Conservation (phyloP, 92 coral and sea anemone genomes). For the Bergia puertoricense region DNA sequence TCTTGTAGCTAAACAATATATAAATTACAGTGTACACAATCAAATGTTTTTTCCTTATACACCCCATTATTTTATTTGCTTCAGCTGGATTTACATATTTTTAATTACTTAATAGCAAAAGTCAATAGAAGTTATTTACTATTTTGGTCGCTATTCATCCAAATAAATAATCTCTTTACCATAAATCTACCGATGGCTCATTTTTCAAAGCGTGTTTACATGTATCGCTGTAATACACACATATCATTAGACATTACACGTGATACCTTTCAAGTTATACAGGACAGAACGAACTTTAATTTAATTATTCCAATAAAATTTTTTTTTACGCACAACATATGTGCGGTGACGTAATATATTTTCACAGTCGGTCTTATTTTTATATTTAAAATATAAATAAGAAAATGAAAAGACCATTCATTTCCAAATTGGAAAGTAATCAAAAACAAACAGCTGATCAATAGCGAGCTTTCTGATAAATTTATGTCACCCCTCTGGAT, state of each 20-base stretch:
- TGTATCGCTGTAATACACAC: neutral
- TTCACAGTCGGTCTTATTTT: neutral
- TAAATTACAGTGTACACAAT: neutral
- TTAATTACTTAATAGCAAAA: no score
- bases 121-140: no score
- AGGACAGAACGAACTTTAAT: neutral
- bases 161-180: no score
- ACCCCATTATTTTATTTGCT: no score
- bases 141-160: no score
- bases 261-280: neutral
- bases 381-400: neutral
- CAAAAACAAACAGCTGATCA: constrained; percentile 20
- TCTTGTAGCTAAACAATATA: neutral
- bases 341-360: neutral
- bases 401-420: neutral
- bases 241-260: neutral
- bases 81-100: no score
- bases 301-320: no score
- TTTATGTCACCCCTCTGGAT: neutral
- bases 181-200: no score
- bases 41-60: no score
- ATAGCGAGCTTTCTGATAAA: neutral
- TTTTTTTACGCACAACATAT: neutral
- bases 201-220: neutral
- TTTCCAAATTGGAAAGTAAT: constrained; percentile 31